Evolutionary conservation across 2,113 vertebrate genomes (phyloP), one percentile per base, ranked within the genome.

Genomic region (Mobula birostris): DNA sequence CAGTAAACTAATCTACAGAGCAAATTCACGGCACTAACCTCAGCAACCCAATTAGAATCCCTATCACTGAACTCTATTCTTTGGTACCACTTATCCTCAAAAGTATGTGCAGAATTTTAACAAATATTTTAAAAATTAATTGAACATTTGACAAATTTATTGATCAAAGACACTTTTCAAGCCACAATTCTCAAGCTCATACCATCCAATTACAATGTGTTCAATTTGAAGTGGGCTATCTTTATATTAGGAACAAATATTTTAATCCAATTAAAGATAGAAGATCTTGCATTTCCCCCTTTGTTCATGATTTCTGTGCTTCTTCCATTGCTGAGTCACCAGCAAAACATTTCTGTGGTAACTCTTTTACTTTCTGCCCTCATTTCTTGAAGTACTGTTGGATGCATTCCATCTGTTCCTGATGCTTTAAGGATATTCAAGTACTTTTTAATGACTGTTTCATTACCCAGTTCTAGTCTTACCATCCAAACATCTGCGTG

Each of bases 361-460:
- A 74, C 21, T 27, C 70, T 32, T 2, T 36, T 48, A 9, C 48
- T 7, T 91, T 32, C 68, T 56, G 21, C 70, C 11, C 70, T 29
- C 36, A 76, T 93, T 76, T 93, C 36, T 36, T 74, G 40, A 56
- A 93, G 91, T 12, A 56, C 2, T 93, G 2, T 72, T 93, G 91
- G 68, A 93, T 93, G 68, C 40, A 29, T 93, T 93, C 91, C 91
- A 93, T 56, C 91, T 27, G 40, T 12, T 93, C 68, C 68, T 93
- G 91, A 93, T 93, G 91, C 91, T 74, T 93, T 56, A 76, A 48
- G 68, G 24, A 56, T 76, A 74, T 93, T 56, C 36, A 93, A 29
- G 11, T 56, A 40, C 19, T 93, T 93, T 93, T 93, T 93, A 93
- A 93, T 76, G 68, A 74, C 91, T 24, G 5, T 93, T 93, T 74